Base-by-base conservation (phyloP, 2,888 invertebrate species). In the Eueremaeus valkanovi region DNA sequence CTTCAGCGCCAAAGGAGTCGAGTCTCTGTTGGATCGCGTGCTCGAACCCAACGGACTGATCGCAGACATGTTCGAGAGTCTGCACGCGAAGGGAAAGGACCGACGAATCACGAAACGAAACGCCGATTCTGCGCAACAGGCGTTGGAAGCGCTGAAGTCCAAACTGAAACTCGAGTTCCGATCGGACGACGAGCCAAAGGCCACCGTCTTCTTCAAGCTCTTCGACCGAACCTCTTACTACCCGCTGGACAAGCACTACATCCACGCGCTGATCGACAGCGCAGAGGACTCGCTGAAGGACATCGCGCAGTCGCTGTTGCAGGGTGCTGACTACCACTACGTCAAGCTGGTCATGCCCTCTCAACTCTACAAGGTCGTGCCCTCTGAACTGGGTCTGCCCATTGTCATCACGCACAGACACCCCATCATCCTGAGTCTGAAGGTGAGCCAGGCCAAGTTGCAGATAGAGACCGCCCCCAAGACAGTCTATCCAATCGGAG, bases 291-390 rank as follows among this genome's bases (percentile, higher is more conserved):
- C 24, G 6, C 31, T 77, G 40, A 72, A 72, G 24, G 72, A 74
- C 27, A 18, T 72, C 24, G 72, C 73, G 16, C 24, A 51, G 0
- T 13, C 51, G 1, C 58, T 77, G 1, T 13, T 72, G 0, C 31
- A 31, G n/a, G 77, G 77, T 18, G 18, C 33, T 5, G 21, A 21
- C 3, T 76, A 75, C 5, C 79, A 79, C 36, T 72, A 76, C 33
- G 78, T 79, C 3, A 78, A 76, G 29, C 42, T 79, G 3, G 68
- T 61, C 27, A 76, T 79, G 55, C 79, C 79, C 13, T 73, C 75
- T 0, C 73, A 76, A 0, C 75, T 75, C 55, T 76, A 76, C 49
- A 73, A 77, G n/a, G 73, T 75, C 27, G 66, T 77, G 11, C 45
- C 79, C 16, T 73, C 75, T 0, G 73, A 77, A n/a, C 21, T 78